Conservation (phyloP, 2,113 vertebrate genomes). For the Scalopus aquaticus region DNA sequence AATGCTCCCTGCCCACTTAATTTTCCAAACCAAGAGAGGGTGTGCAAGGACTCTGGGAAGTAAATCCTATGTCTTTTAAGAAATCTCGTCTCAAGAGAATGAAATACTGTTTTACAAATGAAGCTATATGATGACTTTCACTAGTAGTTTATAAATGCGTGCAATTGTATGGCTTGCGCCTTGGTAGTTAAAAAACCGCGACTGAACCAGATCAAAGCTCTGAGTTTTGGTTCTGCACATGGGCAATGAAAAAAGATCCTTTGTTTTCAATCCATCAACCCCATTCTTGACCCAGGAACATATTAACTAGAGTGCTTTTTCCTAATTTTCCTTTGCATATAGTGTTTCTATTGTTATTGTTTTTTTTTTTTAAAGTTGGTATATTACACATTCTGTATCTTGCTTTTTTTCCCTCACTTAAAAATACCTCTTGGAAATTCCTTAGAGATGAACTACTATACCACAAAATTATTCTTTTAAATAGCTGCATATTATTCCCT, state of each 20-base stretch:
- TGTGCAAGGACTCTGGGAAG: slow-evolving; percentile 48
- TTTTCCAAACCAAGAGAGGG: slow-evolving; percentile 68
- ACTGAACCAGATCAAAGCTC: background rate
- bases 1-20: slow-evolving; percentile 50
- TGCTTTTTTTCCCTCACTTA: background rate
- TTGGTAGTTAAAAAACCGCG: background rate
- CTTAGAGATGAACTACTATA: background rate
- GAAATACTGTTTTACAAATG: slow-evolving; percentile 31
- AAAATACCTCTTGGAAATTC: background rate
- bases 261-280: background rate
- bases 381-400: background rate
- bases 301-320: background rate
- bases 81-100: slow-evolving; percentile 28
- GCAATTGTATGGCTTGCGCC: background rate
- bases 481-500: slow-evolving; percentile 25
- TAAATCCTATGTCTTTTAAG: slow-evolving; percentile 55
- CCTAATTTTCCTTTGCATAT: background rate
- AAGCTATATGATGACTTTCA: background rate
- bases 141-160: background rate
- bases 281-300: background rate
- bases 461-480: slow-evolving; percentile 37
- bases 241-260: background rate
- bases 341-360: background rate
- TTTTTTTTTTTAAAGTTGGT: background rate
- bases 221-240: background rate